Evolutionary conservation across 2,888 invertebrate species (phyloP).

Genomic region (Meghimatium bilineatum): DNA sequence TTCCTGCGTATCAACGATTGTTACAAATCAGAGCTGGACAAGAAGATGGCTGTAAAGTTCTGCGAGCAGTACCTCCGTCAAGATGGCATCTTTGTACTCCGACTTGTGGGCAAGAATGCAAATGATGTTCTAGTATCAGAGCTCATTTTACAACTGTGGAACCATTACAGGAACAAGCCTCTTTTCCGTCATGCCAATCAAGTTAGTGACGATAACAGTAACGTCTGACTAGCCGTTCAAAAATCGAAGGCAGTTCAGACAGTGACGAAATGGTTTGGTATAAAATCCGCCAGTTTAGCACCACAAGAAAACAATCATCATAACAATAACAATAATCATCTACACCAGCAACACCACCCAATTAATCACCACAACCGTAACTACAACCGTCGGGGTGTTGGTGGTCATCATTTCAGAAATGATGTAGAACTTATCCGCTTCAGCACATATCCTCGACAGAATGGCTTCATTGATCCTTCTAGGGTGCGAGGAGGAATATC

Average conservation of each 20-base stretch:
- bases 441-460: slow-evolving; percentile 48
- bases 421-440: slow-evolving; percentile 53
- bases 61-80: slow-evolving; percentile 76
- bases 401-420: not conserved
- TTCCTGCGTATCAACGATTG: slow-evolving; percentile 72
- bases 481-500: not conserved
- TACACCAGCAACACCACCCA: slow-evolving; percentile 1
- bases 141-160: slow-evolving; percentile 76
- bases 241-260: slow-evolving; percentile 57
- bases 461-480: not conserved
- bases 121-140: slow-evolving; percentile 77
- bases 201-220: slow-evolving; percentile 72
- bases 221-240: slow-evolving; percentile 73
- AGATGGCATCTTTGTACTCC: slow-evolving; percentile 76
- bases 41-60: slow-evolving; percentile 73
- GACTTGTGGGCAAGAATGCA: slow-evolving; percentile 77
- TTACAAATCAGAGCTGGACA: slow-evolving; percentile 73
- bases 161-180: slow-evolving; percentile 73
- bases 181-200: slow-evolving; percentile 72
- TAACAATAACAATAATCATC: slow-evolving; percentile 5
- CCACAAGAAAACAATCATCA: slow-evolving; percentile 46
- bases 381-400: not conserved
- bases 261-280: slow-evolving; percentile 65
- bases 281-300: slow-evolving; percentile 61
- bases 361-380: slow-evolving; percentile 18